phyloP scores from a whole-genome alignment of 2,888 invertebrate genomes.

The Saturnia pavonia region DNA sequence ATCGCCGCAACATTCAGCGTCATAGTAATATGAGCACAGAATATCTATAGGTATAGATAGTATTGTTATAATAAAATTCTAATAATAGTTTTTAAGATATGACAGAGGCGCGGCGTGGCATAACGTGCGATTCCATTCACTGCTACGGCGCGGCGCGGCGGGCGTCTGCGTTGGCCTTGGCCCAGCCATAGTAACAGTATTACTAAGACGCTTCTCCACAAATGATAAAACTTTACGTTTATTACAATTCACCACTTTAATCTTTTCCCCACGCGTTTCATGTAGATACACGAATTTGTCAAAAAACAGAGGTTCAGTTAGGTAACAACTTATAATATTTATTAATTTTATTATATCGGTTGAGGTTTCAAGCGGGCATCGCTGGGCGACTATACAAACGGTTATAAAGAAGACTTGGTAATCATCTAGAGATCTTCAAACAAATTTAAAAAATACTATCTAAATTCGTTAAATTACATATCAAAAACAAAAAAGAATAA shows the following conservation, averaged over 20 bases:
- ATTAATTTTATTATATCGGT: no score
- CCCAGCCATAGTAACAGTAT: conserved; percentile 57
- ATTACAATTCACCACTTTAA: not conserved
- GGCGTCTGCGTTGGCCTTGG: conserved; percentile 64
- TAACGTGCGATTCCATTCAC: conserved; percentile 73
- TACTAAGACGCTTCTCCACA: conserved; percentile 55
- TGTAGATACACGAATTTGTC: not conserved
- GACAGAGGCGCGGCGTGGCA: conserved; percentile 37
- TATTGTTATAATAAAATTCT: conserved; percentile 51
- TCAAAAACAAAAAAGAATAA: not conserved
- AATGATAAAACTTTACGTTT: not conserved
- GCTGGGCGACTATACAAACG: no score
- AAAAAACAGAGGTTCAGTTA: no score
- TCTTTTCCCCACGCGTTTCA: not conserved
- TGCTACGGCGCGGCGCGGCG: conserved; percentile 33
- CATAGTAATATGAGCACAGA: conserved; percentile 4
- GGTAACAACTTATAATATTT: no score
- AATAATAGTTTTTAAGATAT: conserved; percentile 64
- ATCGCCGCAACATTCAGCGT: not conserved
- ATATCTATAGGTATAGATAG: conserved; percentile 30
- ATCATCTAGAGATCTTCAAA: not conserved
- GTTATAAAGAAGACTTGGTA: no score
- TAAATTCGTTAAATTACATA: not conserved
- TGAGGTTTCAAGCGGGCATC: no score
- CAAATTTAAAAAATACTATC: not conserved